A percentile compares a stretch with the other conserved stretches of the same genome.
These are phyloP conservation scores for Urechis unicinctus DNA, from an alignment of 2,888 invertebrate species.

Conservation along the genomic window DNA sequence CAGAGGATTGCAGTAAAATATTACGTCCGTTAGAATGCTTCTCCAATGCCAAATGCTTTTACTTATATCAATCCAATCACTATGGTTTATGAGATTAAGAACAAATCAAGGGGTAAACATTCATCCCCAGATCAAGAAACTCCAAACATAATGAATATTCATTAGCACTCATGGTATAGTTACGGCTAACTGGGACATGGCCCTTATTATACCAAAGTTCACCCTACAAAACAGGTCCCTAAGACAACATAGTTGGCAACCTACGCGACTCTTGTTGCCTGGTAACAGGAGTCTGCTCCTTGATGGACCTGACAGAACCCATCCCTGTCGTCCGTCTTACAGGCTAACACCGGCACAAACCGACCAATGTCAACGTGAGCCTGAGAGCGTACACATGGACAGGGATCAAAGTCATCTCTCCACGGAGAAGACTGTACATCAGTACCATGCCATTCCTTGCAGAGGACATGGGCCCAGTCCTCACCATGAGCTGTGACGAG, in stretches of 20 bases:
- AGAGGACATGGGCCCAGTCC: background rate
- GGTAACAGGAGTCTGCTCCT: conserved; percentile 1
- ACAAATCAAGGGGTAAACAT: too few relatives aligned
- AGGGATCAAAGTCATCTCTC: background rate
- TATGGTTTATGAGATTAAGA: background rate
- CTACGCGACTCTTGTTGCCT: background rate
- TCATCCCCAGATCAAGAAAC: too few relatives aligned
- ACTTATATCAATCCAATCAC: too few relatives aligned
- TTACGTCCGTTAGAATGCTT: too few relatives aligned
- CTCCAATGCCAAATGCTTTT: too few relatives aligned
- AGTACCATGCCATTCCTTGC: background rate
- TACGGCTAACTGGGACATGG: too few relatives aligned
- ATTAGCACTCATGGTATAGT: too few relatives aligned
- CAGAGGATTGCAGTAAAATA: too few relatives aligned
- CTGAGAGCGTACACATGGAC: conserved; percentile 4
- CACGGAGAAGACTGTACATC: background rate
- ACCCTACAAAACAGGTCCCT: too few relatives aligned
- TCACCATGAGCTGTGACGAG: background rate
- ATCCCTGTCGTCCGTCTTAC: background rate
- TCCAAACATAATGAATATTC: too few relatives aligned
- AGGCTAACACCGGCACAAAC: background rate
- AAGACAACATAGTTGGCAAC: too few relatives aligned
- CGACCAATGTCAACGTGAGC: conserved; percentile 5
- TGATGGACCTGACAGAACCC: background rate
- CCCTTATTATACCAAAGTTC: too few relatives aligned